Base-by-base conservation (phyloP, 2,113 vertebrate genomes). In the Kryptolebias marmoratus region DNA sequence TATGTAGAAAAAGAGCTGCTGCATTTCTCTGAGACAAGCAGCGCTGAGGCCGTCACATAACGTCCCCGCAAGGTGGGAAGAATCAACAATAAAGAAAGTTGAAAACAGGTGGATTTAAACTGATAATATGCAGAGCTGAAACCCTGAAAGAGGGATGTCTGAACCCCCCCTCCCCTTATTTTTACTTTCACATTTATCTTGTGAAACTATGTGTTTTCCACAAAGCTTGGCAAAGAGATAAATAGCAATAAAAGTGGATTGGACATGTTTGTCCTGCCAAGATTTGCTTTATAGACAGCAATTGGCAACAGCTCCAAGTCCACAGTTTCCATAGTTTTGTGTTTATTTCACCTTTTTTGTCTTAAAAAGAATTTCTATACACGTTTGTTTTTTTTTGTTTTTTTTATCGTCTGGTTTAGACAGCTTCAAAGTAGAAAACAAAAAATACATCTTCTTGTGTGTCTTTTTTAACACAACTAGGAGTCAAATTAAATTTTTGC, bases 201-300 rank as follows among this genome's bases (percentile, higher is more conserved):
- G 81, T 73, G 81, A 85, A 87, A 83, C 85, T 84, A 83, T 87
- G 73, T 59, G 81, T 74, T 75, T 88, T 79, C 64, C 74, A 87
- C 77, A 88, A 42, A 42, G 39, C 39, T 42, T 42, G 39, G 39
- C 39, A 42, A 81, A 84, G 80, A 71, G 82, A 82, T 87, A 86
- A 88, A 91, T 66, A 65, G 79, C 80, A 90, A 87, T 91, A 88
- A 90, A 90, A 75, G 83, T 71, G 77, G 57, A 82, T 74, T 85
- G 39, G 39, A 42, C 39, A 77, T 61, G 77, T 48, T 57, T 49
- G 71, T 55, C 73, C 69, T 87, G 85, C 89, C 87, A 89, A 89
- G 71, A 81, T 84, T 80, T 88, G 78, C 83, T 73, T 77, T 75
- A 66, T 78, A 84, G 68, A 77, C 84, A 84, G 83, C 50, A 75